Conservation (phyloP, 2,888 invertebrate species). For the Pseudanteris insignis region DNA sequence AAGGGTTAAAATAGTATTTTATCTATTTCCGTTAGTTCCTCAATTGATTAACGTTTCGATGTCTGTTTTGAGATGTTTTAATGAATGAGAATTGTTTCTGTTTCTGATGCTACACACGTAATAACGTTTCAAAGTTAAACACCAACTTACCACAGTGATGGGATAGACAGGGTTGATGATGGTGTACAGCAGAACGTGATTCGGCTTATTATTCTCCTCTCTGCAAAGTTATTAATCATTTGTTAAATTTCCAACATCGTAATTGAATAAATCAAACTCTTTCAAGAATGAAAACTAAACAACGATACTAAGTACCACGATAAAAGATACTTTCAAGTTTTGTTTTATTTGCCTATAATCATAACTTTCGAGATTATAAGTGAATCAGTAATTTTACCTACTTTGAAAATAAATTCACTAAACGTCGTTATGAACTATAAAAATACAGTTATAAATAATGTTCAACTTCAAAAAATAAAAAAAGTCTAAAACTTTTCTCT, state of each 20-base stretch:
- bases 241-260: no score
- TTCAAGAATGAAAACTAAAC: no score
- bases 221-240: no score
- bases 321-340: no score
- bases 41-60: slow-evolving; percentile 4
- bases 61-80: slow-evolving; percentile 12
- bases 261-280: slow-evolving; percentile 1
- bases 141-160: slow-evolving; percentile 94
- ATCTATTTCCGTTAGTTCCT: slow-evolving; percentile 2
- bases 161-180: slow-evolving; percentile 98
- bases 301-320: neutral
- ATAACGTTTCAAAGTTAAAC: slow-evolving; percentile 26
- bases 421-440: no score
- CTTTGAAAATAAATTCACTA: no score
- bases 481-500: no score
- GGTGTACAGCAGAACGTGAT: slow-evolving; percentile 96
- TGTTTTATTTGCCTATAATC: no score
- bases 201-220: slow-evolving; percentile 87
- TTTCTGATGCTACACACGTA: slow-evolving; percentile 18
- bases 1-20: slow-evolving; percentile 4
- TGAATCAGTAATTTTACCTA: no score
- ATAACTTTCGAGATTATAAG: no score
- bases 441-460: no score
- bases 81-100: slow-evolving; percentile 9
- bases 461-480: no score